Conservation (phyloP, 2,797 vertebrate species). For the Agapornis canus region DNA sequence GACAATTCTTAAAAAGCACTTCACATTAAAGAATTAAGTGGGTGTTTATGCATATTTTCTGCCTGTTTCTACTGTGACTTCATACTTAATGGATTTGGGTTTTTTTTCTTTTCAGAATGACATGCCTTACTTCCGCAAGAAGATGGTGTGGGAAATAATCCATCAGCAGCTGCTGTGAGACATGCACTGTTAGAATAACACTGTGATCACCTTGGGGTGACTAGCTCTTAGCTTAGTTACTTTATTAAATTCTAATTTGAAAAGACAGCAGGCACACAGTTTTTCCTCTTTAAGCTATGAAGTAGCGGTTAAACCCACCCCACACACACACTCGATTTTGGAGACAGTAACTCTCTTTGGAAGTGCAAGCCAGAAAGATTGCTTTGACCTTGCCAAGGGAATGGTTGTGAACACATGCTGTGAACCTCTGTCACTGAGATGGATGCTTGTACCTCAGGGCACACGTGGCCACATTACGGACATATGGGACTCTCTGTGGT, state of each 20-base stretch:
- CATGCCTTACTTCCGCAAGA: conserved; percentile 92
- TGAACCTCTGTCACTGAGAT: rapidly evolving
- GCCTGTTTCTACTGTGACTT: background rate
- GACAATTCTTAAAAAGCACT: background rate
- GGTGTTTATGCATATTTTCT: background rate
- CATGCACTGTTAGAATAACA: background rate
- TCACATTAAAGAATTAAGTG: background rate
- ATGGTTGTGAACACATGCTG: background rate
- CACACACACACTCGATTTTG: background rate
- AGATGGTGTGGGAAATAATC: conserved; percentile 96
- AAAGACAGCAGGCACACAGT: background rate
- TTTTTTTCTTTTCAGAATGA: conserved; percentile 79
- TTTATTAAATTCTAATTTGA: background rate
- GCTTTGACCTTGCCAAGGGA: background rate
- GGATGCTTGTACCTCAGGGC: background rate
- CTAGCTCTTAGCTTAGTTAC: background rate
- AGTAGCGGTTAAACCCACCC: background rate
- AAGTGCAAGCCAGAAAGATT: background rate
- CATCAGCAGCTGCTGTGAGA: conserved; percentile 87
- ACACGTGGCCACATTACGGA: rapidly evolving
- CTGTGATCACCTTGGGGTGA: background rate
- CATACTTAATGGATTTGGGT: background rate
- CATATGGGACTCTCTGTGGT: background rate
- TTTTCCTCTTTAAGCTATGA: background rate
- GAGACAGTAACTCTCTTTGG: background rate